phyloP scores from a whole-genome alignment of 2,888 invertebrate species.

The Steinernema carpocapsae region DNA sequence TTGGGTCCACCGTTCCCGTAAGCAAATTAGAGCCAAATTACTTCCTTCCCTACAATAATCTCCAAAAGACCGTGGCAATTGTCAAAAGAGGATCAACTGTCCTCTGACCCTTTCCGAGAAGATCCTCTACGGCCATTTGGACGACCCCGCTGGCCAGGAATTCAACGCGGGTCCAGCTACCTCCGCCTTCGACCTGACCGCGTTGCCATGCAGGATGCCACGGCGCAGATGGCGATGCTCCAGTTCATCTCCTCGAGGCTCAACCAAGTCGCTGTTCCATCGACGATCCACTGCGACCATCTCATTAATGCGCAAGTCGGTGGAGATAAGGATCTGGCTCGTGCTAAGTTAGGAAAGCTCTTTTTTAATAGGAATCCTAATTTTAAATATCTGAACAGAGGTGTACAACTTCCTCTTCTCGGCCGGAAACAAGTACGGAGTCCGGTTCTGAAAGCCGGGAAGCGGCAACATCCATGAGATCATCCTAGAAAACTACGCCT shows the following conservation, averaged over 20 bases:
- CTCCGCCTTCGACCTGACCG: constrained; percentile 92
- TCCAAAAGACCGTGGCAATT: constrained; percentile 69
- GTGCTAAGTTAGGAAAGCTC: constrained; percentile 77
- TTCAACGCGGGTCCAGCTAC: constrained; percentile 84
- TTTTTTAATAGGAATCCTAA: too few relatives aligned
- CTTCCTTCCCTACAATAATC: constrained; percentile 71
- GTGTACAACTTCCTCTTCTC: constrained; percentile 92
- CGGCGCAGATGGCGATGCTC: constrained; percentile 99
- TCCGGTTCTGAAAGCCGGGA: constrained; percentile 98
- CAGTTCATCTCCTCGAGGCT: constrained; percentile 98
- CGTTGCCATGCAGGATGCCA: constrained; percentile 99
- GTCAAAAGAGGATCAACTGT: constrained; percentile 82
- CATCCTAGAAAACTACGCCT: constrained; percentile 96
- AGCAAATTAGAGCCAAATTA: constrained; percentile 71
- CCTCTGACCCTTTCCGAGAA: constrained; percentile 96
- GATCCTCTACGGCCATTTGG: constrained; percentile 95
- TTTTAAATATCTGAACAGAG: constrained; percentile 79
- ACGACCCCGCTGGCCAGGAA: constrained; percentile 88
- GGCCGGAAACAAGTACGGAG: constrained; percentile 95
- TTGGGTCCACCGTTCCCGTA: constrained; percentile 69
- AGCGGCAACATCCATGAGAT: constrained; percentile 75
- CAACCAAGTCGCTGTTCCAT: constrained; percentile 91
- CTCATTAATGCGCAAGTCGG: constrained; percentile 95
- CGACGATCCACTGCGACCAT: constrained; percentile 99
- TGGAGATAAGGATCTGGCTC: constrained; percentile 85